Evolutionary conservation across 2,797 vertebrate species (phyloP), one percentile per base, ranked within the genome.

Genomic region (Decapterus maruadsi): DNA sequence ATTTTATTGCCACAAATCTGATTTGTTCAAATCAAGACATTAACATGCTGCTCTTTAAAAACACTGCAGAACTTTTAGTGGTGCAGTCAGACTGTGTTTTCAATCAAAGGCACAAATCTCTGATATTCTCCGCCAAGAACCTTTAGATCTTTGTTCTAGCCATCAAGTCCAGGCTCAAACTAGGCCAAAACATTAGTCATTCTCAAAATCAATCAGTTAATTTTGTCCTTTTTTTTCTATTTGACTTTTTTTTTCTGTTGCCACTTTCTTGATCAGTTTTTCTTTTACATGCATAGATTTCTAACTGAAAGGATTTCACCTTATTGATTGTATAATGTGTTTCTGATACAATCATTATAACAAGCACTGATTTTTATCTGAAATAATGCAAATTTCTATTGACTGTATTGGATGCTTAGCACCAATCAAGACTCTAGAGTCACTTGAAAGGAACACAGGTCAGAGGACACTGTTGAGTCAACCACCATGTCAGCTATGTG

Each of bases 221-320:
- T 64, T 59, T 46, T 64, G 9, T 3, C 11, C 11, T 20, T 17
- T 60, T 56, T 51, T 53, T 12, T 36, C 6, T 54, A 1, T 46
- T 16, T 51, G 46, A 12, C n/a, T 9, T 54, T 16, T 54, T 16
- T 48, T 13, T 26, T 2, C 53, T 55, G 5, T 59, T 71, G 42
- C 55, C 48, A 75, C 29, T 81, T 78, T 60, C 17, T 59, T 64
- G 16, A 80, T 78, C 51, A 64, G 1, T 66, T 77, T 58, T 11
- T 76, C 38, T 66, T 67, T 65, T 46, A 42, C 51, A 53, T n/a
- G 13, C 45, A 76, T 68, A 7, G 59, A 69, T 67, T 87, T 73
- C 1, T 10, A 2, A 38, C 55, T 59, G 7, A 75, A 63, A 31
- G 1, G 22, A 62, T 43, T 14, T 10, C 17, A 20, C 13, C 20